Conservation (phyloP, 2,797 vertebrate genomes). For the Myotis daubentonii region DNA sequence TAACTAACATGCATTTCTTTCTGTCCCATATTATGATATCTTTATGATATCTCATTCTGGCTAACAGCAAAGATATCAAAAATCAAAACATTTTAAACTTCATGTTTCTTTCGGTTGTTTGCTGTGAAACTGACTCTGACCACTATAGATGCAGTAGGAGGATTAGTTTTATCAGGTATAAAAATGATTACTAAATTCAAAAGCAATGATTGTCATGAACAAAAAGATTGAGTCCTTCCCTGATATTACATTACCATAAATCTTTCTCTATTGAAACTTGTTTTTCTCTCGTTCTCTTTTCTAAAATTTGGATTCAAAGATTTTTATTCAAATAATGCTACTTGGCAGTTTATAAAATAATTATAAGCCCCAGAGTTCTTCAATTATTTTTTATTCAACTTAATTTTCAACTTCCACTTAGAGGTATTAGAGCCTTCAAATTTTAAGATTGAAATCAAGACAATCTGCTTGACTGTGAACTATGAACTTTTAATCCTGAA, state of each 20-base stretch:
- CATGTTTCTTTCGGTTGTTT: conserved; percentile 77
- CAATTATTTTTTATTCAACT: background rate
- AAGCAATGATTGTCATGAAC: conserved; percentile 16
- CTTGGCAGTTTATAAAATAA: conserved; percentile 61
- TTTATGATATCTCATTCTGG: conserved; percentile 77
- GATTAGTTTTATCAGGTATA: conserved; percentile 40
- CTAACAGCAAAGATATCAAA: conserved; percentile 78
- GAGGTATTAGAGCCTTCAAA: conserved; percentile 26
- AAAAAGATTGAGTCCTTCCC: conserved; percentile 30
- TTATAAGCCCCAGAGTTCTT: conserved; percentile 32
- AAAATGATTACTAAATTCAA: conserved; percentile 51
- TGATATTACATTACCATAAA: conserved; percentile 27
- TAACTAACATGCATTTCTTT: conserved; percentile 80
- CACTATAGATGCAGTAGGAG: conserved; percentile 81
- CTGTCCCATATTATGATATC: conserved; percentile 70
- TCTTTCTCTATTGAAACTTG: conserved; percentile 25
- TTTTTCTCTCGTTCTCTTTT: conserved; percentile 40
- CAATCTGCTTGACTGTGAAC: background rate
- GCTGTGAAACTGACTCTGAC: conserved; percentile 86
- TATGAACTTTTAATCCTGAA: conserved; percentile 37
- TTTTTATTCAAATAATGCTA: conserved; percentile 68
- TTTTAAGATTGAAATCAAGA: conserved; percentile 34
- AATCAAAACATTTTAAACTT: conserved; percentile 80
- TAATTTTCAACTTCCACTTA: conserved; percentile 34
- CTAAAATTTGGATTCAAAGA: conserved; percentile 54